phyloP scores from a whole-genome alignment of 2,113 vertebrate species.

The Carassius gibelio region DNA sequence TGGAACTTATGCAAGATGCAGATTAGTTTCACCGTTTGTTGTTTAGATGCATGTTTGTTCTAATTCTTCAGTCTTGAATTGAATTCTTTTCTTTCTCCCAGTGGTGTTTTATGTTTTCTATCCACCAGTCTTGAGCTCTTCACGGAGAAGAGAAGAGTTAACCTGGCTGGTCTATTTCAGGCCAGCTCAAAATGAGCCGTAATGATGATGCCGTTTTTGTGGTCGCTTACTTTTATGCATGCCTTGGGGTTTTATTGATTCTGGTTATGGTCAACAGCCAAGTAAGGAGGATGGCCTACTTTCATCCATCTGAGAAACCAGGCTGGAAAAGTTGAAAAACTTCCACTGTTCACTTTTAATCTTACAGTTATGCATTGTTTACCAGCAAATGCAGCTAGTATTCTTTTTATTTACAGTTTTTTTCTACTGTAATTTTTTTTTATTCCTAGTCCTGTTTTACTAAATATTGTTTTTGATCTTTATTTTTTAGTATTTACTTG shows the following conservation, averaged over 20 bases:
- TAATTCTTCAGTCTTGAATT: background rate
- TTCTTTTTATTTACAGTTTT: background rate
- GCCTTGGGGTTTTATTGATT: constrained; percentile 69
- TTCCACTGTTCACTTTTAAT: background rate
- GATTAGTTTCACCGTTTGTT: background rate
- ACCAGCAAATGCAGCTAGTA: background rate
- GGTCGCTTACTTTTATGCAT: constrained; percentile 68
- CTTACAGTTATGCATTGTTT: background rate
- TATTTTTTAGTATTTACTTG: background rate
- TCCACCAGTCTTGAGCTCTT: background rate
- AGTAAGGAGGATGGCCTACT: constrained; percentile 59
- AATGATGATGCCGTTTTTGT: constrained; percentile 69
- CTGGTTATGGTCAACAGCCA: constrained; percentile 66
- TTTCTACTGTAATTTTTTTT: too few relatives aligned
- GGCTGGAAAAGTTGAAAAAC: background rate
- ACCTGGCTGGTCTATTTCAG: constrained; percentile 60
- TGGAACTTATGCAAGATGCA: background rate
- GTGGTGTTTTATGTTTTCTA: background rate
- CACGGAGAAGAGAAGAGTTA: background rate
- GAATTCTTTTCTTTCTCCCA: background rate
- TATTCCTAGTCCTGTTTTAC: too few relatives aligned
- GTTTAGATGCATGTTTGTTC: too few relatives aligned
- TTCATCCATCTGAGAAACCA: constrained; percentile 40
- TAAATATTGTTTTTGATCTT: too few relatives aligned
- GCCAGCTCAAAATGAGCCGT: constrained; percentile 63